These are phyloP conservation scores for Psittacula echo DNA, from an alignment of 2,797 vertebrate species.

Conservation along the genomic window DNA sequence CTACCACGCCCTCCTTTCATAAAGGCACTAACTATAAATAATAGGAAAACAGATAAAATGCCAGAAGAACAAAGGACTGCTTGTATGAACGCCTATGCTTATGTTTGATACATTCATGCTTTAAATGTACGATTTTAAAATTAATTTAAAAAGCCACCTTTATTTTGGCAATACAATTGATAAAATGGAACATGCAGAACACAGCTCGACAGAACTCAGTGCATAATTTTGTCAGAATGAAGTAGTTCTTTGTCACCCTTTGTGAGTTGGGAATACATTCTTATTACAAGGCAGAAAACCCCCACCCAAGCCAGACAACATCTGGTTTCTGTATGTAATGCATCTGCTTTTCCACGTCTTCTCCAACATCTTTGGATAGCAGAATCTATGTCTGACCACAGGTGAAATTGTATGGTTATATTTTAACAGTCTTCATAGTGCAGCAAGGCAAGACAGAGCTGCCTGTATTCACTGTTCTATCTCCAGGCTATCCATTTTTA, in stretches of 20 bases:
- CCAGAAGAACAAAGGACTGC: not conserved
- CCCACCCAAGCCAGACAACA: not conserved
- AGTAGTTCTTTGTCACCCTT: conserved; percentile 56
- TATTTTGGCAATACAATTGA: conserved; percentile 70
- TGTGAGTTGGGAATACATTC: conserved; percentile 67
- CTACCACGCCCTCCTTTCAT: conserved; percentile 57
- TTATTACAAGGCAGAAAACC: conserved; percentile 16
- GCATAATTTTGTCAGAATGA: conserved; percentile 70
- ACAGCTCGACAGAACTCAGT: conserved; percentile 63
- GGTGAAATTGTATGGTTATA: conserved; percentile 51
- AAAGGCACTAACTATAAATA: conserved; percentile 76
- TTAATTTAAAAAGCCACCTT: conserved; percentile 52
- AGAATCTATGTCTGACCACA: conserved; percentile 52
- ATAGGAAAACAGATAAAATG: conserved; percentile 33
- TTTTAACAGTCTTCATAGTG: conserved; percentile 65
- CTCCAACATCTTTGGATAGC: conserved; percentile 68
- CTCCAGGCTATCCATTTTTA: conserved; percentile 88
- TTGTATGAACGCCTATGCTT: conserved; percentile 34
- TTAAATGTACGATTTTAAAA: conserved; percentile 61
- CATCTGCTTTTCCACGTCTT: conserved; percentile 45
- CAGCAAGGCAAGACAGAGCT: conserved; percentile 52
- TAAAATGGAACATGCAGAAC: conserved; percentile 74
- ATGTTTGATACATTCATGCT: conserved; percentile 67
- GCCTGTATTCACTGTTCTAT: conserved; percentile 84
- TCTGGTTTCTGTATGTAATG: conserved; percentile 22